Base-by-base conservation (phyloP, 1,140 invertebrate genomes). In the Metopolophium dirhodum region DNA sequence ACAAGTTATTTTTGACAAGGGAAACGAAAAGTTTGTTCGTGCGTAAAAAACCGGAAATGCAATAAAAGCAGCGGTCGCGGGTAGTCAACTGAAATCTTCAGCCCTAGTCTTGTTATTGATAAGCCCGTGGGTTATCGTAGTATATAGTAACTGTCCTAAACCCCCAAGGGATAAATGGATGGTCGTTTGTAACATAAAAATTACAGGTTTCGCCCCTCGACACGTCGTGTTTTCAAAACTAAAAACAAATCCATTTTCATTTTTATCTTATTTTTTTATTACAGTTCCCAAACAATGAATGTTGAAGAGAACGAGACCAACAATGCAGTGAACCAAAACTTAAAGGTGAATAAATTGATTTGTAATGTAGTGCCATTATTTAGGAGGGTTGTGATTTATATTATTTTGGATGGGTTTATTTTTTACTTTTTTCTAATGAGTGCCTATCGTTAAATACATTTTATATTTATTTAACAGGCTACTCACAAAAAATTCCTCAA, bases 401-500 rank as follows among this genome's bases (percentile, higher is more conserved):
- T 54, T 49, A 11, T 49, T 47, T 86, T n/a, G 20, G 9, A 88
- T 51, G 1, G 14, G 3, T 26, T 26, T 86, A 86, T 45, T 47
- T 86, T 47, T 30, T 87, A n/a, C 37, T 49, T 47, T 49, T 35
- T 35, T 87, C 45, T 87, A 20, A n/a, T 87, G 2, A 49, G 45
- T n/a, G 1, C n/a, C n/a, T 37, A 7, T 51, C 4, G 7, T 90
- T 45, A 6, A 68, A 89, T 51, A 89, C 9, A 54, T 51, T 54
- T 57, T 54, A 49, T 37, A 86, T 86, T 77, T 91, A 51, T 86
- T 90, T 93, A 23, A 93, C 94, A 95, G 94, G 94, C 94, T 94
- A 94, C 94, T 6, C 95, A 94, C 94, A 94, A 94, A 95, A 95
- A 97, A 94, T 99, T 97, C 95, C 96, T 99, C 2, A 97, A 98